Base-by-base conservation (phyloP, 2,888 invertebrate species). In the Pseudococcus viburni region DNA sequence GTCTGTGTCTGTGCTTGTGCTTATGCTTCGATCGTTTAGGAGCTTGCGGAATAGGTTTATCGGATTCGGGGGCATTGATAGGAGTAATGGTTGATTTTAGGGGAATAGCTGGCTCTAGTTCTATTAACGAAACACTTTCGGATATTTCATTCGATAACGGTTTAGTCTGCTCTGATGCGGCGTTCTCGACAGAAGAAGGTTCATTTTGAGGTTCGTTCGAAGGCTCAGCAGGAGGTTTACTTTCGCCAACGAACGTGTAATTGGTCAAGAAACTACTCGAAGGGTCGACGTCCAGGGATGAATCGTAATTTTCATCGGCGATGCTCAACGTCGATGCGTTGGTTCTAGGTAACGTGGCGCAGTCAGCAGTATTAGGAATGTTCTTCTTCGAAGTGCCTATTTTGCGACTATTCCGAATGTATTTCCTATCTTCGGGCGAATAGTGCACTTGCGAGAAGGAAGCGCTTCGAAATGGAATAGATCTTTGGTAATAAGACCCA, bases 361-460 rank as follows among this genome's bases (percentile, higher is more conserved):
- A 77, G 12, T 39, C 77, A 12, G 51, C 87, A 73, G 51, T 83
- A 73, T 68, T 73, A 33, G 77, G 55, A 26, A 22, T 64, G 86
- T 42, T 73, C 80, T 80, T 33, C 26, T 88, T 89, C 1, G 77
- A 73, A 42, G 88, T 59, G 15, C 64, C 88, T 5, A 42, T 33
- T 85, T 89, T 89, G 3, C 89, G 89, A 64, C 84, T 88, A 15
- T 89, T 86, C 90, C 93, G 92, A 48, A 93, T 92, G 90, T 94
- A 94, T 90, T 94, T 94, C 80, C 93, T 93, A 89, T 94, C 94
- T 88, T 94, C 94, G 0, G 94, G 93, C 12, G 93, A 93, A 90
- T 95, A 95, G 91, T 97, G 96, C 89, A 96, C 96, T 92, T 97
- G 96, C 0, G 97, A 96, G 91, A 97, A 97, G 9, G 97, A 97